Percentiles rank a stretch among this genome's conserved stretches.
These are phyloP conservation scores for Rhagoletis pomonella DNA, from an alignment of 1,140 invertebrate genomes.

Conservation along the genomic window DNA sequence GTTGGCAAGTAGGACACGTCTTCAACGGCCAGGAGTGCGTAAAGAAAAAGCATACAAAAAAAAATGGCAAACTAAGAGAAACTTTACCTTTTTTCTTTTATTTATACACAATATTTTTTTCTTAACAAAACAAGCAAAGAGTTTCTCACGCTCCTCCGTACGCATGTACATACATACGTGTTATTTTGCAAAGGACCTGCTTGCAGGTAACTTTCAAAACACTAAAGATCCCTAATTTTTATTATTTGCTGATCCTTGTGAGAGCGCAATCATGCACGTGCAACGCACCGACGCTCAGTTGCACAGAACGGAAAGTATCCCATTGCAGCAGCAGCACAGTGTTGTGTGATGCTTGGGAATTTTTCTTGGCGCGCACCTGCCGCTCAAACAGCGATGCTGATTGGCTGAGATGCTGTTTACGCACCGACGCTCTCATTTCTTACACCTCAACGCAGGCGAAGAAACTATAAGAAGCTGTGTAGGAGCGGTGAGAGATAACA, in stretches of 20 bases:
- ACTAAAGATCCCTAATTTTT: constrained; percentile 57
- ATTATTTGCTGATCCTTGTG: constrained; percentile 52
- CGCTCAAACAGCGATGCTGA: constrained; percentile 55
- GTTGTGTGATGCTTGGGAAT: constrained; percentile 66
- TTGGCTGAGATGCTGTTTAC: constrained; percentile 67
- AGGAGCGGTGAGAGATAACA: constrained; percentile 3
- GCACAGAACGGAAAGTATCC: not conserved
- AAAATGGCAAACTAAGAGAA: constrained; percentile 50
- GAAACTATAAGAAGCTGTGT: constrained; percentile 36
- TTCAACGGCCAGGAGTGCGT: not conserved
- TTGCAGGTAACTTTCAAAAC: constrained; percentile 56
- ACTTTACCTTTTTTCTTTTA: constrained; percentile 39
- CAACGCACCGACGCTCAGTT: not conserved
- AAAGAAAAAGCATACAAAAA: not conserved
- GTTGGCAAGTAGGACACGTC: constrained; percentile 13
- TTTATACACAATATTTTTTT: not conserved
- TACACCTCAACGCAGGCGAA: not conserved
- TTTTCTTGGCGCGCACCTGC: constrained; percentile 66
- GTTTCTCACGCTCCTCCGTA: constrained; percentile 71
- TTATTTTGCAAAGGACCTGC: constrained; percentile 34
- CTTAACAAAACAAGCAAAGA: constrained; percentile 54
- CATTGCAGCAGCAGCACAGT: constrained; percentile 29
- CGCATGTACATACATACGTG: not conserved
- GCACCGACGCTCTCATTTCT: constrained; percentile 7
- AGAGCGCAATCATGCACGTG: not conserved